Percentiles rank a stretch among this genome's conserved stretches.
Conservation (phyloP, 2,888 invertebrate species). For the Steinernema hermaphroditum region DNA sequence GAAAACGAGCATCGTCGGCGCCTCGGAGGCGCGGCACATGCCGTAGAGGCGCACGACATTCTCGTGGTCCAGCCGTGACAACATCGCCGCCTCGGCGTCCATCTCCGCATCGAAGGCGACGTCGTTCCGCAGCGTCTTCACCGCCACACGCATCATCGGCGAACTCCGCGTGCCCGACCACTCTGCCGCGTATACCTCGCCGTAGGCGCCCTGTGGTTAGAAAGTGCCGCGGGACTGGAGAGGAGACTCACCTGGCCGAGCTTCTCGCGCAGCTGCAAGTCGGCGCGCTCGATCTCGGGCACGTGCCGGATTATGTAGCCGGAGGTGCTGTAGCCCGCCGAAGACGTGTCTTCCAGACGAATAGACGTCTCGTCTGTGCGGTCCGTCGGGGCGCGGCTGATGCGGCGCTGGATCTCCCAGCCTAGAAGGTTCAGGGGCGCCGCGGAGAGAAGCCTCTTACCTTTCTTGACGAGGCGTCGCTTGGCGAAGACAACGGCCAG, state of each 20-base stretch:
- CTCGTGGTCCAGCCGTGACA: conserved; percentile 88
- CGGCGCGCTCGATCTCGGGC: conserved; percentile 51
- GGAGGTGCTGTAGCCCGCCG: conserved; percentile 17
- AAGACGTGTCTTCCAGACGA: conserved; percentile 12
- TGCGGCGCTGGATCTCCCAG: conserved; percentile 19
- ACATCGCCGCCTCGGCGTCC: conserved; percentile 81
- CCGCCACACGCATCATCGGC: conserved; percentile 39
- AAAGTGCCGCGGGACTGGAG: too few species aligned
- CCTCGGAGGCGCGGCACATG: conserved; percentile 73
- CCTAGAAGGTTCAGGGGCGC: background rate
- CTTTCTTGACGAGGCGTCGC: conserved; percentile 24
- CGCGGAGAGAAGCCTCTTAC: background rate
- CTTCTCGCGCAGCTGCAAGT: conserved; percentile 54
- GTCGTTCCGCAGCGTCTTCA: conserved; percentile 46
- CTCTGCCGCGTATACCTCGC: conserved; percentile 57
- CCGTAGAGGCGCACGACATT: conserved; percentile 93
- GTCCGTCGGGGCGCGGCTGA: conserved; percentile 23
- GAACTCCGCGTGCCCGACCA: conserved; percentile 48
- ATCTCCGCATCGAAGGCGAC: conserved; percentile 68
- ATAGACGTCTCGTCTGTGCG: conserved; percentile 30
- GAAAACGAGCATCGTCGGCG: conserved; percentile 74
- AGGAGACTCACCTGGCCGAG: conserved; percentile 54
- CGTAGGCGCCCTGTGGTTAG: conserved; percentile 64
- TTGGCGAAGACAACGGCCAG: conserved; percentile 5
- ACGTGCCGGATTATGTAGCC: conserved; percentile 41